A percentile compares a stretch with the other conserved stretches of the same genome.
These are phyloP conservation scores for Parauchenoglanis punctatus DNA, from an alignment of 2,797 vertebrate genomes.

Conservation along the genomic window DNA sequence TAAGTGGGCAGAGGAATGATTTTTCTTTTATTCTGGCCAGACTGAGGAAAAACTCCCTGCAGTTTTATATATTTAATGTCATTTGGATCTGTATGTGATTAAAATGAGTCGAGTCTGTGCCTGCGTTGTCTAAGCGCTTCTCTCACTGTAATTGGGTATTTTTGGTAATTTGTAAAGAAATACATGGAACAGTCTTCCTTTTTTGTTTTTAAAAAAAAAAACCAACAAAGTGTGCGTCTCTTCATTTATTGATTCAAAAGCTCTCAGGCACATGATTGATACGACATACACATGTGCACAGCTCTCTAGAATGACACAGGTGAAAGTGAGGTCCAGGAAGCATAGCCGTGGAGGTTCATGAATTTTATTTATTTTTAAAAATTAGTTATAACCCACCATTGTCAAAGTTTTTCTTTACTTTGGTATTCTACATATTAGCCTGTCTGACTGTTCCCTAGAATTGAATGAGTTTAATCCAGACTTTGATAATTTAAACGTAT, in stretches of 20 bases:
- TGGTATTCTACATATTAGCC: not conserved
- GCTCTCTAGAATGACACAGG: not conserved
- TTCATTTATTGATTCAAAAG: not conserved
- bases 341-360: not conserved
- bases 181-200: slow-evolving; percentile 24
- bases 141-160: slow-evolving; percentile 32
- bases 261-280: not conserved
- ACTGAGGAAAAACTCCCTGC: slow-evolving; percentile 60
- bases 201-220: not conserved
- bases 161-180: slow-evolving; percentile 47
- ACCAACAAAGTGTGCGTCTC: not conserved
- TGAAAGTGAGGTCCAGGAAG: not conserved
- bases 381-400: not conserved
- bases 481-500: not conserved
- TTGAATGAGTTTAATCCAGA: not conserved
- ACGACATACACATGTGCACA: not conserved
- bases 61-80: slow-evolving; percentile 77
- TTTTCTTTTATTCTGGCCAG: slow-evolving; percentile 50
- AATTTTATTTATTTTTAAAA: not conserved
- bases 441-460: not conserved
- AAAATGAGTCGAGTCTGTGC: slow-evolving; percentile 65
- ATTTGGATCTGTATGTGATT: slow-evolving; percentile 66
- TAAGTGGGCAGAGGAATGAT: slow-evolving; percentile 30
- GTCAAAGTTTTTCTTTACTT: not conserved
- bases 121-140: slow-evolving; percentile 24